These are phyloP conservation scores for Sinella curviseta DNA, from an alignment of 1,140 invertebrate genomes.

Conservation along the genomic window DNA sequence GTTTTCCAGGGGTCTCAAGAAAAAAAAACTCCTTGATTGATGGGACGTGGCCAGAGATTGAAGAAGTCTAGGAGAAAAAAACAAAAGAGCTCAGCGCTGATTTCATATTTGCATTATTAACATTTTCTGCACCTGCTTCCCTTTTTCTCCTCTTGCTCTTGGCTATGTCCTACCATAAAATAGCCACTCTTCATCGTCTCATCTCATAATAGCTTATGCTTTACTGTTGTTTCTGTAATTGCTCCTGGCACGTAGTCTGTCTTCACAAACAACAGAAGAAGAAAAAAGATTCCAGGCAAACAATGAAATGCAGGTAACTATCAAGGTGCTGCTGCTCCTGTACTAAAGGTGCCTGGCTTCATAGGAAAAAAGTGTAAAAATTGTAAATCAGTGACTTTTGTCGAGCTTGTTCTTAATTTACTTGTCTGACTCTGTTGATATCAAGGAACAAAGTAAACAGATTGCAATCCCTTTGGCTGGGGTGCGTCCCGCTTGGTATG, in stretches of 20 bases:
- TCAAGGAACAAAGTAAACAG: too few species aligned
- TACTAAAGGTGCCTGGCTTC: too few species aligned
- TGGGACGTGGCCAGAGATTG: neutral
- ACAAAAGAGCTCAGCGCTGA: constrained; percentile 6
- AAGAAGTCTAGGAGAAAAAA: neutral
- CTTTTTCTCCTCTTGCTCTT: neutral
- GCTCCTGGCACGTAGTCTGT: neutral
- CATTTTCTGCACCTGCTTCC: constrained; percentile 17
- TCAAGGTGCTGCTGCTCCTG: too few species aligned
- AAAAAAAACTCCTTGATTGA: neutral
- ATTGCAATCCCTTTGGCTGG: neutral
- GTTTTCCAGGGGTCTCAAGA: neutral
- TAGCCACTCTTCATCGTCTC: neutral
- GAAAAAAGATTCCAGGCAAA: neutral
- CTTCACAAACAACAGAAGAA: too few species aligned
- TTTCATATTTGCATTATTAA: constrained; percentile 21
- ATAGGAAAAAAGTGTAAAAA: neutral
- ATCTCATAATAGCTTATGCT: neutral
- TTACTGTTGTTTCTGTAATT: constrained; percentile 6
- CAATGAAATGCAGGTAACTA: neutral
- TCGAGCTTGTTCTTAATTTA: neutral
- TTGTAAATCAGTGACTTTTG: constrained; percentile 6
- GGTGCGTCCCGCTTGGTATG: neutral
- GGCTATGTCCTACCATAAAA: neutral
- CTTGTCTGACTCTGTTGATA: neutral